Base-by-base conservation (phyloP, 2,888 invertebrate genomes). In the Volucella inanis region DNA sequence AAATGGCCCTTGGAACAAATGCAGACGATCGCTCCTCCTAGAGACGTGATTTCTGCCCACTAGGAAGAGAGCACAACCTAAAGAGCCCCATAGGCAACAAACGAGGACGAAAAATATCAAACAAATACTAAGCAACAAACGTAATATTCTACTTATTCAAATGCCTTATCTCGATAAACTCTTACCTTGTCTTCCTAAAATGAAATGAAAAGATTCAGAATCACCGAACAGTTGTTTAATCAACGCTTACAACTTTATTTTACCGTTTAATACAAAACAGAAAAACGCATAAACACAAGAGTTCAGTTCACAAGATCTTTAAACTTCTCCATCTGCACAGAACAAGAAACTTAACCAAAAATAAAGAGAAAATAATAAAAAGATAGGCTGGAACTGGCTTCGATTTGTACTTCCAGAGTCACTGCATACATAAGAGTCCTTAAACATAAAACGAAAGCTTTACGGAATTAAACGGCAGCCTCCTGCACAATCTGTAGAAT, bases 401-500 rank as follows among this genome's bases (percentile, higher is more conserved):
- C 68, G 38, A 50, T 83, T 83, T 83, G 83, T 78, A 83, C 83
- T 83, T 78, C 82, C 65, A 65, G 65, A 70, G 61, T 39, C 54
- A 55, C 39, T 74, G 52, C 47, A 3, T 49, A 47, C 41, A 50
- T 52, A n/a, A 43, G 52, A 67, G 11, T 57, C 71, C 57, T 52
- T 43, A 62, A 55, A 65, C 15, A 38, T 39, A 18, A 67, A 61
- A 39, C 4, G 9, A 38, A 15, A 31, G 3, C 22, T 12, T 9
- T 22, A 22, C 4, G 14, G 10, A 43, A n/a, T 88, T 88, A 91
- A 55, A 88, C 89, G 3, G 90, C 90, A 6, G 93, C 93, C 88
- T 96, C 95, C 0, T 96, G 95, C 64, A 96, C 93, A 8, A 94
- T 94, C 90, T 99, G 98, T 59, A 98, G 92, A 88, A 99, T 98